phyloP scores from a whole-genome alignment of 2,113 vertebrate species.

The Brachypodius melanocephalos region DNA sequence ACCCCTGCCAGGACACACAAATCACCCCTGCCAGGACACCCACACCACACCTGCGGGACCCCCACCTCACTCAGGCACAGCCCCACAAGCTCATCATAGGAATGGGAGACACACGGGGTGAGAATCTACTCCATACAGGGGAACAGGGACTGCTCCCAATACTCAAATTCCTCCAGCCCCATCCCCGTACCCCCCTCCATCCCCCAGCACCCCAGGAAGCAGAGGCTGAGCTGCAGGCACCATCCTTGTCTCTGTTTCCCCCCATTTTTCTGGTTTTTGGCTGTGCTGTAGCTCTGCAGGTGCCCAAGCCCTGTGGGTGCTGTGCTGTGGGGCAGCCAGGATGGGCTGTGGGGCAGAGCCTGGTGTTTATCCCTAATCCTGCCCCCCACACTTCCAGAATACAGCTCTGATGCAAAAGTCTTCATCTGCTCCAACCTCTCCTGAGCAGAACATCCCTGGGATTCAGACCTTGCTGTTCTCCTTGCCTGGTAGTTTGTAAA shows the following conservation, averaged over 20 bases:
- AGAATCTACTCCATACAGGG: rapidly evolving
- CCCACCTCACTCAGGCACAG: background rate
- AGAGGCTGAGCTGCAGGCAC: background rate
- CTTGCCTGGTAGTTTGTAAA: background rate
- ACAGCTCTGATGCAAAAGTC: background rate
- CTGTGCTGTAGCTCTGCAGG: rapidly evolving
- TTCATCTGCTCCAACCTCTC: background rate
- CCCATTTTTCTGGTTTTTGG: background rate
- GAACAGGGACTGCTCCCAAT: rapidly evolving
- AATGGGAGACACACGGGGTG: too few species aligned
- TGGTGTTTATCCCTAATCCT: background rate
- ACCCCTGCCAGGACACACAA: background rate
- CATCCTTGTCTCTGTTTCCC: background rate
- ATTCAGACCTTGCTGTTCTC: background rate
- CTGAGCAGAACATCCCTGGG: background rate
- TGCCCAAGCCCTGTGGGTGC: background rate
- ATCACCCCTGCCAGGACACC: background rate
- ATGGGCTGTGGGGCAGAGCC: background rate
- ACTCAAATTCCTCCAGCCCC: background rate
- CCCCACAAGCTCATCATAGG: rapidly evolving
- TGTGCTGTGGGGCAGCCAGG: background rate
- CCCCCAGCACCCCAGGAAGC: background rate
- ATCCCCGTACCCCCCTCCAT: background rate
- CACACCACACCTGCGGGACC: background rate
- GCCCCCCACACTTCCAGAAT: rapidly evolving